phyloP scores from a whole-genome alignment of 2,113 vertebrate species.

The Numida meleagris region DNA sequence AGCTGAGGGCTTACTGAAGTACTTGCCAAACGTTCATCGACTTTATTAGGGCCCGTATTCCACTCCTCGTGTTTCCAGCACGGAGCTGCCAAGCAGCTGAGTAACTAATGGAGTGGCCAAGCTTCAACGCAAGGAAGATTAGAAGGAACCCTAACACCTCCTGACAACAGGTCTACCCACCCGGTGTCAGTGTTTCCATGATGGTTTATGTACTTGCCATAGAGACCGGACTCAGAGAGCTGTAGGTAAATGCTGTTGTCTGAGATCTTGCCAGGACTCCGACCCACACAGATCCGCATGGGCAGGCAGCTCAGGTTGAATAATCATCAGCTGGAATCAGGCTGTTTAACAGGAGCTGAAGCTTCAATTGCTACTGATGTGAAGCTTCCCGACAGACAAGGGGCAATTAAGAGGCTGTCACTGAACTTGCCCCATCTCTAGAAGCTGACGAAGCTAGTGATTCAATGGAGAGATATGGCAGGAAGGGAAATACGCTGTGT shows the following conservation, averaged over 20 bases:
- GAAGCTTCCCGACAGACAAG: not conserved
- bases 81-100: conserved; percentile 61
- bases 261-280: not conserved
- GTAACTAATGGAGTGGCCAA: conserved; percentile 46
- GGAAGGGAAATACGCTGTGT: fast-evolving
- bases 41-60: not conserved
- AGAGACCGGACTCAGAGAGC: not conserved
- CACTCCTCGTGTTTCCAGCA: conserved; percentile 31
- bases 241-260: not conserved
- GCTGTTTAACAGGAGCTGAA: not conserved
- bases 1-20: conserved; percentile 21
- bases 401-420: not conserved
- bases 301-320: not conserved
- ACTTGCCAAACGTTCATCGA: conserved; percentile 1
- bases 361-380: not conserved
- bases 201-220: not conserved
- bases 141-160: conserved; percentile 30
- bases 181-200: not conserved
- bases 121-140: not conserved
- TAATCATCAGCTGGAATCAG: not conserved
- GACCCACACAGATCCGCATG: not conserved
- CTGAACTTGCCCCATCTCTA: not conserved
- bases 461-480: not conserved
- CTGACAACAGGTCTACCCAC: conserved; percentile 34
- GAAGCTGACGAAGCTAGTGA: not conserved